Conservation (phyloP, 2,797 vertebrate species). For the Peromyscus melanophrys region DNA sequence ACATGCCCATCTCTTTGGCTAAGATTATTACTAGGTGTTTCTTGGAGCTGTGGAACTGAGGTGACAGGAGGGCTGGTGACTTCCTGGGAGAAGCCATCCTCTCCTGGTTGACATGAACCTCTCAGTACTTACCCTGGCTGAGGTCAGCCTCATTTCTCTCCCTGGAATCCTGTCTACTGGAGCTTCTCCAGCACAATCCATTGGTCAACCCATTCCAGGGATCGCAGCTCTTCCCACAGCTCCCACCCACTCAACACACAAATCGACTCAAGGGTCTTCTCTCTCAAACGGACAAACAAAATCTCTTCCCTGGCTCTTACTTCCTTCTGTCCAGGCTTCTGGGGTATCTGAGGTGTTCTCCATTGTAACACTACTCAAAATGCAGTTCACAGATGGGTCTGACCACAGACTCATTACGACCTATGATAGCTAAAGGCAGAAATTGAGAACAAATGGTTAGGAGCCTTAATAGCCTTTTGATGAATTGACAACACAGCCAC, state of each 20-base stretch:
- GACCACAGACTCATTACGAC: not conserved
- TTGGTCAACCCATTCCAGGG: not conserved
- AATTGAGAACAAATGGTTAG: not conserved
- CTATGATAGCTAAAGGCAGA: not conserved
- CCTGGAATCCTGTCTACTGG: not conserved
- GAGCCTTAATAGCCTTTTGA: not conserved
- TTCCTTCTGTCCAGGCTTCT: not conserved
- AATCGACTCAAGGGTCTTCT: not conserved
- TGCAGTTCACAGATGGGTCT: not conserved
- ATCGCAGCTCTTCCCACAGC: not conserved
- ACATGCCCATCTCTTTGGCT: not conserved
- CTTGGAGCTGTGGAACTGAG: not conserved
- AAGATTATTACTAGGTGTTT: not conserved
- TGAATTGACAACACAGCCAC: not conserved
- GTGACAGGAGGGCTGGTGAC: not conserved
- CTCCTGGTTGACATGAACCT: not conserved
- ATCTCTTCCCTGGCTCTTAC: not conserved
- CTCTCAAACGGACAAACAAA: not conserved
- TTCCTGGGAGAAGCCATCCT: not conserved
- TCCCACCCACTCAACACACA: not conserved
- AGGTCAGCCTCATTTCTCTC: not conserved
- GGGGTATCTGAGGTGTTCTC: rapidly evolving
- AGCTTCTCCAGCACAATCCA: not conserved
- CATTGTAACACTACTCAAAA: not conserved
- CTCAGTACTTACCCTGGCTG: not conserved